Conservation (phyloP, 2,888 invertebrate genomes). For the Micoletzkya japonica region DNA sequence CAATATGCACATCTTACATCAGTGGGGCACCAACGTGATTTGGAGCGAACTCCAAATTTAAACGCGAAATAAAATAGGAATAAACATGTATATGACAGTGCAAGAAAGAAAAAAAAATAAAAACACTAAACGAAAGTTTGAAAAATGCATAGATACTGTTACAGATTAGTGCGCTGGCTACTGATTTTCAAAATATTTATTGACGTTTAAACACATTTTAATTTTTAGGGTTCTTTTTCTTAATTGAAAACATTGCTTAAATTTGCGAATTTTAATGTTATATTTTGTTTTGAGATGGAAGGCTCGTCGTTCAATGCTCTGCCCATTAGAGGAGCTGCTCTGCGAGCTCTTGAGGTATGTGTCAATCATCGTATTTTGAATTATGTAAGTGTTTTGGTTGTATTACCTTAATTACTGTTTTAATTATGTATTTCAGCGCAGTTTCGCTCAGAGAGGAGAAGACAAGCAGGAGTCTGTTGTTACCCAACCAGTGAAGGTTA, state of each 20-base stretch:
- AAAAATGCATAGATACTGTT: neutral
- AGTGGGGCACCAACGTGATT: neutral
- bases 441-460: too few relatives aligned
- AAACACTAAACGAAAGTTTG: neutral
- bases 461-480: too few relatives aligned
- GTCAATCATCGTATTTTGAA: too few relatives aligned
- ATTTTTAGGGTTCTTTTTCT: neutral
- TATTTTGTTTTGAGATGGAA: neutral
- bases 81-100: too few relatives aligned
- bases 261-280: neutral
- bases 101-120: neutral
- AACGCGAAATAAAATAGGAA: too few relatives aligned
- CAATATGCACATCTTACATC: slow-evolving; percentile 1
- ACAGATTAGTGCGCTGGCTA: too few relatives aligned
- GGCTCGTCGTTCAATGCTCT: neutral
- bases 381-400: too few relatives aligned
- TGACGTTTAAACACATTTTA: neutral
- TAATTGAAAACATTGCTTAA: neutral
- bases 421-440: too few relatives aligned
- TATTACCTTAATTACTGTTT: too few relatives aligned
- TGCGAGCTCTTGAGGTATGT: too few relatives aligned
- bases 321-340: neutral
- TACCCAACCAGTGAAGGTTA: too few relatives aligned
- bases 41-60: too few relatives aligned
- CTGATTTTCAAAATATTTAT: neutral